These are phyloP conservation scores for Ceuthmochares aereus DNA, from an alignment of 2,113 vertebrate genomes.

Conservation along the genomic window DNA sequence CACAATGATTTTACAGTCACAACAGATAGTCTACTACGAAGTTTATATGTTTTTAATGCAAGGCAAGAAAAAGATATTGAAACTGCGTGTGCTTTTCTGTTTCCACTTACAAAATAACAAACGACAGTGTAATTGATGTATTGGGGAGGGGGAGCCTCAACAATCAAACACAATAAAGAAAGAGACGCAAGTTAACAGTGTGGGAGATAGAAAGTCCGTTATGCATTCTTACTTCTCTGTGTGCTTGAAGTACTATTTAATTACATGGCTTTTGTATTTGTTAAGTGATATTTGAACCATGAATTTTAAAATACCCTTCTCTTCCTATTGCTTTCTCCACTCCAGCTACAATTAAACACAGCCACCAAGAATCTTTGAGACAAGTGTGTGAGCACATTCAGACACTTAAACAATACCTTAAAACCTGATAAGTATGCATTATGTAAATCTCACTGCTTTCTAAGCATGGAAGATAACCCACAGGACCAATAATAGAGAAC, in stretches of 20 bases:
- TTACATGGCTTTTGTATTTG: not conserved
- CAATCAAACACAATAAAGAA: not conserved
- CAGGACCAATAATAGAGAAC: not conserved
- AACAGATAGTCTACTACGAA: not conserved
- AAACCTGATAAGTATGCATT: not conserved
- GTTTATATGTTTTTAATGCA: not conserved
- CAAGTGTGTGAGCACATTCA: not conserved
- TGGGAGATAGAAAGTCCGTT: not conserved
- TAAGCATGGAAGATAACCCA: not conserved
- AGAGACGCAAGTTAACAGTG: not conserved
- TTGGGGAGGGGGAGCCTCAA: not conserved
- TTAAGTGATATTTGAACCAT: not conserved
- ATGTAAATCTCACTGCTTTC: not conserved
- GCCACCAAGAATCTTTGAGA: not conserved
- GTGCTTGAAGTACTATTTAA: not conserved
- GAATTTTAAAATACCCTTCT: not conserved
- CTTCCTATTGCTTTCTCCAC: not conserved
- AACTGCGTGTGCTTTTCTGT: not conserved
- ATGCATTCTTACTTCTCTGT: not conserved
- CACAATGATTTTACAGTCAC: not conserved
- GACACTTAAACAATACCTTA: not conserved
- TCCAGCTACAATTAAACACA: not conserved
- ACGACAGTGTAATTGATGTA: not conserved
- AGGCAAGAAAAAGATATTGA: not conserved
- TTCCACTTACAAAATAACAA: not conserved